A percentile compares a stretch with the other conserved stretches of the same genome.
Conservation (phyloP, 2,888 invertebrate genomes). For the Blastobasis adustella region DNA sequence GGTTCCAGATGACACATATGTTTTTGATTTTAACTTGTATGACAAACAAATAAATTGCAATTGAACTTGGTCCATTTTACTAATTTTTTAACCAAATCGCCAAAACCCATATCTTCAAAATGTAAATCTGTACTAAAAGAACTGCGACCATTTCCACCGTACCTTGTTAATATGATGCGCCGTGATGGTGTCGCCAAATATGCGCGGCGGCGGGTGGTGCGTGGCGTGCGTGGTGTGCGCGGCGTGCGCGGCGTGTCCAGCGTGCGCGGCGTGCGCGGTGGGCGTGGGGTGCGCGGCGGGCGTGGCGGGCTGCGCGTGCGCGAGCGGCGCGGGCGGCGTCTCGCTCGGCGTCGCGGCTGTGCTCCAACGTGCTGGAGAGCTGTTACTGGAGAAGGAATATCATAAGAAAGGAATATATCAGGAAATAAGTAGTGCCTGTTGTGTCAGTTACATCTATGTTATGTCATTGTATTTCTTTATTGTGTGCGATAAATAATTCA, state of each 20-base stretch:
- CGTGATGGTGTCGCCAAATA: constrained; percentile 82
- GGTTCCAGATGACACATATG: not conserved
- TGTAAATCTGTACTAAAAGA: too few species aligned
- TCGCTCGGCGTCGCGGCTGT: constrained; percentile 56
- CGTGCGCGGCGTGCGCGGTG: constrained; percentile 53
- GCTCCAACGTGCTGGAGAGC: constrained; percentile 67
- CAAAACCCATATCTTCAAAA: too few species aligned
- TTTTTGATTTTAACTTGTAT: too few species aligned
- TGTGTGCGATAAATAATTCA: too few species aligned
- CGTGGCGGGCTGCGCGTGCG: constrained; percentile 61
- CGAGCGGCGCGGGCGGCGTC: constrained; percentile 60
- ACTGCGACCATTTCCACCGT: not conserved
- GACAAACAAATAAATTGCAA: too few species aligned
- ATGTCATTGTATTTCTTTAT: too few species aligned
- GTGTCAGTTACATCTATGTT: too few species aligned
- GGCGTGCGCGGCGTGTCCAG: constrained; percentile 56
- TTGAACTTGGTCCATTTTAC: too few species aligned
- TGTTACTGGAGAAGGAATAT: constrained; percentile 26
- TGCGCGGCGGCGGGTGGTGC: constrained; percentile 76
- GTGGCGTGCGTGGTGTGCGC: constrained; percentile 49
- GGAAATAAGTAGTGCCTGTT: too few species aligned
- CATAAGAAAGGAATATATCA: too few species aligned
- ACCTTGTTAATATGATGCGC: constrained; percentile 66
- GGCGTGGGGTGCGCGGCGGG: constrained; percentile 65
- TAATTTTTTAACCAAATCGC: too few species aligned